A percentile compares a stretch with the other conserved stretches of the same genome.
Conservation (phyloP, 2,888 invertebrate genomes). For the Rhagonycha lutea region DNA sequence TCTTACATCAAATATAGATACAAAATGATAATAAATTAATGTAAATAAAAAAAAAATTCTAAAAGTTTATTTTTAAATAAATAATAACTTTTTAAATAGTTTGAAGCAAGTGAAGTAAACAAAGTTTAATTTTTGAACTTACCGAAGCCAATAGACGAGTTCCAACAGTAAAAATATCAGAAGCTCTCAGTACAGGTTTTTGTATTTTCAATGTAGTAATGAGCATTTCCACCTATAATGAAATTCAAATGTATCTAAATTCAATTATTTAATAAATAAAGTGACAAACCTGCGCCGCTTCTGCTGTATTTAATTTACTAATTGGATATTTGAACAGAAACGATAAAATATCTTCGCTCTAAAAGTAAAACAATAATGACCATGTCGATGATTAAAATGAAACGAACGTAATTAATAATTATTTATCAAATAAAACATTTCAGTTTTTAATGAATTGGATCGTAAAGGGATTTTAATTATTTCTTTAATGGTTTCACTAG, state of each 20-base stretch:
- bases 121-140: conserved; percentile 20
- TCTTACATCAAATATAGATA: too few relatives aligned
- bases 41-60: too few relatives aligned
- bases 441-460: background rate
- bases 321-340: conserved; percentile 44
- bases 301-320: conserved; percentile 40
- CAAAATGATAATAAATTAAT: too few relatives aligned
- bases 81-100: too few relatives aligned
- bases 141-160: conserved; percentile 44
- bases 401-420: background rate
- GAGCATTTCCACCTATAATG: conserved; percentile 40
- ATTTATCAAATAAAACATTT: background rate
- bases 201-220: conserved; percentile 40
- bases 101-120: too few relatives aligned
- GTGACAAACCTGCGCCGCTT: conserved; percentile 41
- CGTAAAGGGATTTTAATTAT: background rate
- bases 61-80: too few relatives aligned
- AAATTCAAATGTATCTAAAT: background rate
- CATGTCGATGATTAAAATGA: background rate
- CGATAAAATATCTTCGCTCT: conserved; percentile 42
- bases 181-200: conserved; percentile 42
- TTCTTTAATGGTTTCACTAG: background rate
- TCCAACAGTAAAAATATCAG: conserved; percentile 43
- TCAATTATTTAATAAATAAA: background rate
- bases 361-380: conserved; percentile 26